Percentiles rank a stretch among this genome's conserved stretches.
These are phyloP conservation scores for Acipenser oxyrinchus DNA, from an alignment of 2,797 vertebrate genomes.

Conservation along the genomic window DNA sequence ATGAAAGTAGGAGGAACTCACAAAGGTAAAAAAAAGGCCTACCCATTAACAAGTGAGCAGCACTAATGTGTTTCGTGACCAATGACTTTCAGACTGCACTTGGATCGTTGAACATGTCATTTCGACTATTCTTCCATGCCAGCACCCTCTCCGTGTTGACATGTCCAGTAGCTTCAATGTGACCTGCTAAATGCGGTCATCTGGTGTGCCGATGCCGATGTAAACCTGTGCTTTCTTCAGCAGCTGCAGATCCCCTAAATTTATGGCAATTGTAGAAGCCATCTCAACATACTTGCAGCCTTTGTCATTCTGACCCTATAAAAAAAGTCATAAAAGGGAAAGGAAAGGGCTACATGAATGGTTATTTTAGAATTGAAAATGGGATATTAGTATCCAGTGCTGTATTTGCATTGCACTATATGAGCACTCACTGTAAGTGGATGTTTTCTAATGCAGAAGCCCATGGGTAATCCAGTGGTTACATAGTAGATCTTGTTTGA, in stretches of 20 bases:
- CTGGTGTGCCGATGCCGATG: conserved; percentile 51
- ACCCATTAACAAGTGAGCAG: conserved; percentile 34
- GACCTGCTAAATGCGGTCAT: conserved; percentile 44
- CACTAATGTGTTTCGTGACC: conserved; percentile 45
- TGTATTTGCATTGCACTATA: conserved; percentile 38
- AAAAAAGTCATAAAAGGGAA: conserved; percentile 39
- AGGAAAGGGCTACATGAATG: conserved; percentile 36
- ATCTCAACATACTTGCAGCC: conserved; percentile 54
- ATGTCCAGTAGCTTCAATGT: conserved; percentile 38
- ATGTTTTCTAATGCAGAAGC: conserved; percentile 55
- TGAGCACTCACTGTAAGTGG: conserved; percentile 46
- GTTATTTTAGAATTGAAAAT: conserved; percentile 43
- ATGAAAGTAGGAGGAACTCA: neutral
- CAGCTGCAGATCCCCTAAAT: too few relatives aligned
- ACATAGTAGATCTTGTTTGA: conserved; percentile 45
- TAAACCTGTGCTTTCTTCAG: conserved; percentile 53
- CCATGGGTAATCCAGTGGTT: conserved; percentile 42
- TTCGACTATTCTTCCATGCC: conserved; percentile 61
- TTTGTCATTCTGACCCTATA: conserved; percentile 60
- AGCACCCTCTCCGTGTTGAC: conserved; percentile 46
- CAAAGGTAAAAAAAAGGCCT: conserved; percentile 20
- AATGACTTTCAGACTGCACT: conserved; percentile 50
- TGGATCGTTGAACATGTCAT: conserved; percentile 55
- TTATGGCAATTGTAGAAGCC: too few relatives aligned
- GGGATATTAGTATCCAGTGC: conserved; percentile 22